Base-by-base conservation (phyloP, 2,888 invertebrate species). In the Drepana falcataria region DNA sequence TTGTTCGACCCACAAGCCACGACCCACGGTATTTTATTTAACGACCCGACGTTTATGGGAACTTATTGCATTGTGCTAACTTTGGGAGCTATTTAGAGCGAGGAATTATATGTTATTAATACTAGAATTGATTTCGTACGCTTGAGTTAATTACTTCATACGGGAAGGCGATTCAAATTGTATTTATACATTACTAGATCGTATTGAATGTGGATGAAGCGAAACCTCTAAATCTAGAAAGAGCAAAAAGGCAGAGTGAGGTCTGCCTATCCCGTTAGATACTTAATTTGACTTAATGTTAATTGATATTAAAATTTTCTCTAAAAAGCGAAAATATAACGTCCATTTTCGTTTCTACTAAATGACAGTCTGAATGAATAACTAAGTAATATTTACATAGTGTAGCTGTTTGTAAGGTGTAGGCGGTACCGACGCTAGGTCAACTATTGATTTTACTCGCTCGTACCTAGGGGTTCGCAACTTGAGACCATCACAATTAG, bases 401-500 rank as follows among this genome's bases (percentile, higher is more conserved):
- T 65, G 68, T 60, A 69, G 75, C 73, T 69, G 73, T 76, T 69
- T 44, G 44, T 9, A 44, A 9, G 64, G 69, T 73, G 79, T 71
- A 61, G 66, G 68, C 67, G 21, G 21, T 21, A 21, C 21, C 21
- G 21, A 69, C 70, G 77, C 71, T 71, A 76, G 84, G 82, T 79
- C 82, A 79, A 76, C 75, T 86, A 86, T 87, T 80, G 88, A 89
- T 89, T 87, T 84, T 81, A 57, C 60, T 67, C 63, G 55, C 61
- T 71, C 72, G 76, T 76, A 79, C 77, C 79, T 76, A 72, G 78
- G 75, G 80, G 75, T 62, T 71, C 75, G 85, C 77, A 87, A 89
- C 87, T 85, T 86, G 88, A 89, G 87, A 86, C 84, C 82, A 73
- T 81, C 80, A 86, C 88, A 88, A 88, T 88, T 88, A 88, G 85